Base-by-base conservation (phyloP, 2,113 vertebrate genomes). In the Cinclus mexicanus region DNA sequence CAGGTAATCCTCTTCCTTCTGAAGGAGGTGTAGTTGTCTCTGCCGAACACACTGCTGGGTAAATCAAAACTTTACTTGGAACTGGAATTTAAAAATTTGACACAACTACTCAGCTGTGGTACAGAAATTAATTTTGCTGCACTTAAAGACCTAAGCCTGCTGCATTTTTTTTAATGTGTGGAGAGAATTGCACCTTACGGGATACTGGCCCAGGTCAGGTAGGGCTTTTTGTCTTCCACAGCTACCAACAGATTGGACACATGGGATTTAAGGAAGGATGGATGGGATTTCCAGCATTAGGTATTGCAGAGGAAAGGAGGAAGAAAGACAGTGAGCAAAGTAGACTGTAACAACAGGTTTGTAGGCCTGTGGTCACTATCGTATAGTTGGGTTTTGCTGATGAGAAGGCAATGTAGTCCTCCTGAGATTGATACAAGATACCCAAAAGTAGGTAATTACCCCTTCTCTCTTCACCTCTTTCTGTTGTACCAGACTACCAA, bases 161-260 rank as follows among this genome's bases (percentile, higher is more conserved):
- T 59, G 22, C 18, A 1, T 12, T 31, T 72, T 71, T 63, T 69
- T 55, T 33, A 50, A n/a, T 0, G 0, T 23, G 8, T 33, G 20
- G 33, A 42, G 55, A n/a, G 35, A 82, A 33, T 55, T 46, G 39
- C 29, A 65, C 24, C 3, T 75, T 85, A 8, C 1, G 13, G 16
- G 31, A 12, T 71, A 10, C 7, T 57, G 24, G 37, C 4, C 67
- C 11, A 13, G 13, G 39, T 67, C 20, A 83, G 21, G 23, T 23
- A 68, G 47, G 14, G 39, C n/a, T 83, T 92, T 88, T 31, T 37
- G 44, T 46, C 39, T 31, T 64, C 46, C 2, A 18, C 16, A 65
- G 18, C 23, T 28, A 41, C 17, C 1, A 1, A 3, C 6, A 18
- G n/a, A 17, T 28, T 59, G 23, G 53, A 23, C 6, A 1, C 1